Conservation (phyloP, 2,888 invertebrate genomes). For the Pseudoips prasinana region DNA sequence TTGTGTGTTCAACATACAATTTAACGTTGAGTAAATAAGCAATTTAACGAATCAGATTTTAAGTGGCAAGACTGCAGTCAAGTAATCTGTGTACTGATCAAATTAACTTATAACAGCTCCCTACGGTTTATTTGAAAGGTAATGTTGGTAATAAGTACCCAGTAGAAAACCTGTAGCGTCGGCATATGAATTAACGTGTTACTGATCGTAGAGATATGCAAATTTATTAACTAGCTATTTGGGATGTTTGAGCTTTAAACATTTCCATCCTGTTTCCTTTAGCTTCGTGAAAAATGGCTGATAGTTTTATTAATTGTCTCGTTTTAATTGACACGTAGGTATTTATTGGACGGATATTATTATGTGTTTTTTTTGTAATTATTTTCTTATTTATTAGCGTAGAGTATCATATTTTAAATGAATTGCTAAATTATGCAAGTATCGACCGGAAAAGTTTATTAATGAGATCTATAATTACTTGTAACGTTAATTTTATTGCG, state of each 20-base stretch:
- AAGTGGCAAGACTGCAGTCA: constrained; percentile 43
- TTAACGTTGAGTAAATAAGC: constrained; percentile 58
- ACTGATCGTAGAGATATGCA: constrained; percentile 6
- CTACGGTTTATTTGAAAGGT: constrained; percentile 58
- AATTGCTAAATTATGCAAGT: too few relatives aligned
- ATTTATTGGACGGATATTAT: constrained; percentile 2
- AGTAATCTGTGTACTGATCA: constrained; percentile 61
- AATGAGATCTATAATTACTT: too few relatives aligned
- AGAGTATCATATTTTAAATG: too few relatives aligned
- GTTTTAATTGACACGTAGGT: constrained; percentile 9
- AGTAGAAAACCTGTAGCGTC: constrained; percentile 37
- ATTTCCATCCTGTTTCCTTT: constrained; percentile 14
- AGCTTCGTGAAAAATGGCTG: neutral
- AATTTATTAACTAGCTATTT: constrained; percentile 15
- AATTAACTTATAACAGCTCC: constrained; percentile 59
- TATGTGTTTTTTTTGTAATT: constrained; percentile 4
- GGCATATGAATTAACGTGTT: constrained; percentile 42
- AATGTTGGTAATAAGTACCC: constrained; percentile 61
- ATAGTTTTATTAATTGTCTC: too few relatives aligned
- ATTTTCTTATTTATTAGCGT: too few relatives aligned
- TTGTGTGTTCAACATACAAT: constrained; percentile 26
- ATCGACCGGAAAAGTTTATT: too few relatives aligned
- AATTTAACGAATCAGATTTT: constrained; percentile 64
- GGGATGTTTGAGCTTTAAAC: constrained; percentile 6
- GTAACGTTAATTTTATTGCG: too few relatives aligned